phyloP scores from a whole-genome alignment of 1,140 invertebrate genomes.

The Phymorhynchus buccinoides region DNA sequence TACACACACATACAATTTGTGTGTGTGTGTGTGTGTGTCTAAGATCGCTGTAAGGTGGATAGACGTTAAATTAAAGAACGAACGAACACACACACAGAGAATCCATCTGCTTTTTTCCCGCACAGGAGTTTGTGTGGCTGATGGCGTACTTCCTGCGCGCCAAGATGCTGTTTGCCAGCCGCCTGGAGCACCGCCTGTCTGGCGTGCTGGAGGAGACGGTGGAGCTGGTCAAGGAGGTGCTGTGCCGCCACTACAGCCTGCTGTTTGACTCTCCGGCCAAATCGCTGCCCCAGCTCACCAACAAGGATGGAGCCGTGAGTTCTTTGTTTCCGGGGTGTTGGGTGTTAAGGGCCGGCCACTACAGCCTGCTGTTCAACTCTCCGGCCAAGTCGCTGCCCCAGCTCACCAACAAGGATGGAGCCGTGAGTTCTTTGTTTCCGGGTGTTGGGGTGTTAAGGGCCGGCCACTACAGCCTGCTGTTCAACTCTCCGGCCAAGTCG shows the following conservation, averaged over 20 bases:
- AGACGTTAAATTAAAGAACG: too few species aligned
- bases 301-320: constrained; percentile 83
- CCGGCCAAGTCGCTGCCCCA: constrained; percentile 94
- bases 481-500: too few species aligned
- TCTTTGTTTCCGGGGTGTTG: too few species aligned
- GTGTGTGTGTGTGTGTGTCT: too few species aligned
- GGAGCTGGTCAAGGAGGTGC: constrained; percentile 79
- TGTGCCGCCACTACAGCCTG: constrained; percentile 85
- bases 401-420: constrained; percentile 92
- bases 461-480: too few species aligned
- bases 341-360: too few species aligned
- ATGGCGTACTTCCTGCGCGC: constrained; percentile 93
- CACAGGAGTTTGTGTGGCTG: constrained; percentile 97
- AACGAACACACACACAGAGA: too few species aligned
- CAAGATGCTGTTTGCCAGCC: constrained; percentile 84
- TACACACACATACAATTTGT: too few species aligned
- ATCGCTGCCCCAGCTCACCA: constrained; percentile 96
- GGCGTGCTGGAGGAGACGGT: constrained; percentile 80
- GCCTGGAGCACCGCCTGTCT: constrained; percentile 75
- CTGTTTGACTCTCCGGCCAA: constrained; percentile 83
- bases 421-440: constrained; percentile 65
- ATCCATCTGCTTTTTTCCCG: neutral
- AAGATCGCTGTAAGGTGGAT: too few species aligned
- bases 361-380: constrained; percentile 80
- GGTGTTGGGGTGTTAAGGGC: too few species aligned